phyloP scores from a whole-genome alignment of 2,888 invertebrate genomes.

The Ormyrus labotus region DNA sequence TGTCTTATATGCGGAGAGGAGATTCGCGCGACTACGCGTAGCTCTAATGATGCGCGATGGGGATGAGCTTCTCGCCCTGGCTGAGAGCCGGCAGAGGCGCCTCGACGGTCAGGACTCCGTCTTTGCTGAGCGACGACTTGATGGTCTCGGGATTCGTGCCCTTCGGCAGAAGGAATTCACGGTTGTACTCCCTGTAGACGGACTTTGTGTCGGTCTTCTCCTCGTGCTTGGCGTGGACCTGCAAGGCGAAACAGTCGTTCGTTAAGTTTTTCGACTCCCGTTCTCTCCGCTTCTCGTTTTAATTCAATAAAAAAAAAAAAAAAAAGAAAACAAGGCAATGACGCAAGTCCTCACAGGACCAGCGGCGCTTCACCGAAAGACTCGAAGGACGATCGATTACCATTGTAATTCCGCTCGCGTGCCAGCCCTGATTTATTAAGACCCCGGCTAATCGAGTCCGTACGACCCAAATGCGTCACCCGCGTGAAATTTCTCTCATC shows the following conservation, averaged over 20 bases:
- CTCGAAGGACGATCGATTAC: slow-evolving; percentile 9
- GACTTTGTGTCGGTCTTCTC: slow-evolving; percentile 98
- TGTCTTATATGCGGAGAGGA: too few relatives aligned
- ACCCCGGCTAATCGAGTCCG: slow-evolving; percentile 26
- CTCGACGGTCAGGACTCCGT: slow-evolving; percentile 97
- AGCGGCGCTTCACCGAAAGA: too few relatives aligned
- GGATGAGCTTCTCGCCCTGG: slow-evolving; percentile 88
- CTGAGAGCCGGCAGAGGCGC: slow-evolving; percentile 94
- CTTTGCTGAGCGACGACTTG: slow-evolving; percentile 96
- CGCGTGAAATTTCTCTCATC: neutral
- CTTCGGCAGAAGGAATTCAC: slow-evolving; percentile 97
- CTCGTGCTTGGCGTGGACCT: slow-evolving; percentile 99
- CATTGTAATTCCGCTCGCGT: slow-evolving; percentile 7
- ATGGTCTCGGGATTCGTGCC: slow-evolving; percentile 98
- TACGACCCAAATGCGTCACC: slow-evolving; percentile 30
- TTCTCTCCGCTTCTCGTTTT: too few relatives aligned
- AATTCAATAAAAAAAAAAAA: too few relatives aligned
- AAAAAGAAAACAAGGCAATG: too few relatives aligned
- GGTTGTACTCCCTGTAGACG: slow-evolving; percentile 98
- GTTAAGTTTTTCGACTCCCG: too few relatives aligned
- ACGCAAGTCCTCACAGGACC: too few relatives aligned
- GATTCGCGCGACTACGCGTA: neutral
- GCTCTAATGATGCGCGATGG: slow-evolving; percentile 82
- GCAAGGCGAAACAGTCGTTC: slow-evolving; percentile 54
- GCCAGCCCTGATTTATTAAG: slow-evolving; percentile 25